Percentiles rank a stretch among this genome's conserved stretches.
These are phyloP conservation scores for Notolepis coatsorum DNA, from an alignment of 2,797 vertebrate genomes.

Conservation along the genomic window DNA sequence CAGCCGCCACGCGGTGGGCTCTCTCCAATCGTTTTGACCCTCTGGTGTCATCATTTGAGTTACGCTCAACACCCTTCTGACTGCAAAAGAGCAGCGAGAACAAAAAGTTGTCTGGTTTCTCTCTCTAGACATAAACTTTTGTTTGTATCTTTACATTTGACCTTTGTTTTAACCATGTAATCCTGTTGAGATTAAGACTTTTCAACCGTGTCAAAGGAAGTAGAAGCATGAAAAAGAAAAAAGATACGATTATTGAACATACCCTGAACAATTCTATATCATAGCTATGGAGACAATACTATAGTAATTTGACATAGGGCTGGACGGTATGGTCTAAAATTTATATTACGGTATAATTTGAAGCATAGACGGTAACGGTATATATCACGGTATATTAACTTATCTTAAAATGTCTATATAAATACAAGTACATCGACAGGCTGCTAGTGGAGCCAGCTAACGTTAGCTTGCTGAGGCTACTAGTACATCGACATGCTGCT, in stretches of 20 bases:
- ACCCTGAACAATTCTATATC: too few relatives aligned
- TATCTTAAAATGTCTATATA: too few relatives aligned
- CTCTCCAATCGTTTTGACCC: conserved; percentile 34
- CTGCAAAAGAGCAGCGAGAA: background rate
- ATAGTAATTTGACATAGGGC: too few relatives aligned
- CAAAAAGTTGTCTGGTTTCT: background rate
- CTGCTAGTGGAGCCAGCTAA: too few relatives aligned
- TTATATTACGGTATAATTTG: too few relatives aligned
- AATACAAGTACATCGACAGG: too few relatives aligned
- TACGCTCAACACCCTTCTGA: background rate
- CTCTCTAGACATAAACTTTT: background rate
- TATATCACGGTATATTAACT: too few relatives aligned
- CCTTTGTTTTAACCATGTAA: background rate
- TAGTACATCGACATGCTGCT: too few relatives aligned
- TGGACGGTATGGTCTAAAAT: too few relatives aligned
- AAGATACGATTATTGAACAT: background rate
- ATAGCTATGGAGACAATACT: too few relatives aligned
- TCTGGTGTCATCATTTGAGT: conserved; percentile 10
- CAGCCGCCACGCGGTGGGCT: background rate
- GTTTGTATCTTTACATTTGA: background rate
- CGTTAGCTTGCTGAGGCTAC: too few relatives aligned
- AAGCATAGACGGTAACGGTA: too few relatives aligned
- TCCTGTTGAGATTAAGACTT: background rate
- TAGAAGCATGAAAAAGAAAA: background rate
- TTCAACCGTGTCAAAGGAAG: background rate